Conservation (phyloP, 2,888 invertebrate species). For the Cryptosula pallasiana region DNA sequence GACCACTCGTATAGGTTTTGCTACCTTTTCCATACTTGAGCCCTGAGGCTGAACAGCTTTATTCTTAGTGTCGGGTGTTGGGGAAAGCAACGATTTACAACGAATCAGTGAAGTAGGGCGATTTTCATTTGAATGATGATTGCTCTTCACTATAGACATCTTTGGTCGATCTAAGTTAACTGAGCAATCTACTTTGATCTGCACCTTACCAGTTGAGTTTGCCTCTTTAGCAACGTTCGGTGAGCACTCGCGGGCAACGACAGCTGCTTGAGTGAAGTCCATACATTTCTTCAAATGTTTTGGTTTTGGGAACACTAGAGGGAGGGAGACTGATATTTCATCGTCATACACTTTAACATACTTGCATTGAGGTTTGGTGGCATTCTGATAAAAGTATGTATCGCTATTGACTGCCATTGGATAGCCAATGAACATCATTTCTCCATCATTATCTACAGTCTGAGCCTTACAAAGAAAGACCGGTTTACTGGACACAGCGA, state of each 20-base stretch:
- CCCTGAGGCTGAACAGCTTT: too few species aligned
- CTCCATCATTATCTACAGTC: not conserved
- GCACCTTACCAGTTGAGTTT: too few species aligned
- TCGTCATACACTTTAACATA: not conserved
- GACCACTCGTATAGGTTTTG: too few species aligned
- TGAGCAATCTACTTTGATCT: too few species aligned
- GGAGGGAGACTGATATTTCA: not conserved
- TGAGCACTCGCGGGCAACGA: not conserved
- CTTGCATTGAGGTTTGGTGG: not conserved
- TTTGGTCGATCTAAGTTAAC: too few species aligned
- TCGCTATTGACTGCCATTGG: not conserved
- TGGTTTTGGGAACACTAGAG: slow-evolving; percentile 9
- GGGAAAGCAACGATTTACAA: too few species aligned
- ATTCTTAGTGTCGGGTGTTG: too few species aligned
- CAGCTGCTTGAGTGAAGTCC: not conserved
- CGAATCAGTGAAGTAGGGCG: too few species aligned
- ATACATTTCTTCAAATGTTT: not conserved
- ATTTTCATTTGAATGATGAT: too few species aligned
- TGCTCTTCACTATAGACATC: too few species aligned
- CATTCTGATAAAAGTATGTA: not conserved
- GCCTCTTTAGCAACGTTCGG: too few species aligned
- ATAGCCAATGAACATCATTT: not conserved
- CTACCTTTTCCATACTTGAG: too few species aligned
- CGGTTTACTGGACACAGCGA: not conserved
- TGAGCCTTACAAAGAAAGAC: slow-evolving; percentile 2